phyloP scores from a whole-genome alignment of 2,888 invertebrate species.

The Leucozona laternaria region DNA sequence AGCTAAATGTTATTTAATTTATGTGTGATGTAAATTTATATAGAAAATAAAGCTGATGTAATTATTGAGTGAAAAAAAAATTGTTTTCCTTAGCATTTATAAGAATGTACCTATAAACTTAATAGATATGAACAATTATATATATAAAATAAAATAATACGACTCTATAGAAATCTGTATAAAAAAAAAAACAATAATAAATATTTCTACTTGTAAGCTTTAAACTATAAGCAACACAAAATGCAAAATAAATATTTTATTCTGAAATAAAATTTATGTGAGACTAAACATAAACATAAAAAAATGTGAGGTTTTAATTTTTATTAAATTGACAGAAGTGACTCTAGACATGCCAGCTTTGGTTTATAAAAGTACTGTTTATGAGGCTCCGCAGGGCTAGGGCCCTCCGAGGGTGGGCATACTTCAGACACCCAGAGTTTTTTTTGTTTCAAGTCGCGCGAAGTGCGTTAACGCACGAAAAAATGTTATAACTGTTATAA shows the following conservation, averaged over 20 bases:
- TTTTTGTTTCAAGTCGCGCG: too few relatives aligned
- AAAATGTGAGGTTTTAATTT: not conserved
- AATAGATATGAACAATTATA: constrained; percentile 53
- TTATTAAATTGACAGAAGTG: too few relatives aligned
- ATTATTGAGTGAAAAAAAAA: constrained; percentile 64
- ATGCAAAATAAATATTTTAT: constrained; percentile 51
- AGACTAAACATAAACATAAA: constrained; percentile 60
- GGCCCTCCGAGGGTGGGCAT: too few relatives aligned
- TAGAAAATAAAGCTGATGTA: constrained; percentile 38
- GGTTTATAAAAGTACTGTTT: too few relatives aligned
- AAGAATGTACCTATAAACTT: constrained; percentile 40
- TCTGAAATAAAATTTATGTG: constrained; percentile 72
- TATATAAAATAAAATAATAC: constrained; percentile 16
- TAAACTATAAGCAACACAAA: constrained; percentile 32
- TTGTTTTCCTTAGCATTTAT: constrained; percentile 60
- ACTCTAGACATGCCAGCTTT: too few relatives aligned
- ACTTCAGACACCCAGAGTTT: too few relatives aligned
- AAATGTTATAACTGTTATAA: too few relatives aligned
- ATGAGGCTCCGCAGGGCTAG: too few relatives aligned
- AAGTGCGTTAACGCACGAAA: too few relatives aligned
- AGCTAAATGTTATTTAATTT: constrained; percentile 29
- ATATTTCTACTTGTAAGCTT: constrained; percentile 47
- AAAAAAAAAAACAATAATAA: constrained; percentile 13
- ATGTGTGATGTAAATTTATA: constrained; percentile 57
- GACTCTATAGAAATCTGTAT: constrained; percentile 36